A percentile compares a stretch with the other conserved stretches of the same genome.
phyloP scores from a whole-genome alignment of 2,888 invertebrate genomes.

The Drosophila peninsularis region DNA sequence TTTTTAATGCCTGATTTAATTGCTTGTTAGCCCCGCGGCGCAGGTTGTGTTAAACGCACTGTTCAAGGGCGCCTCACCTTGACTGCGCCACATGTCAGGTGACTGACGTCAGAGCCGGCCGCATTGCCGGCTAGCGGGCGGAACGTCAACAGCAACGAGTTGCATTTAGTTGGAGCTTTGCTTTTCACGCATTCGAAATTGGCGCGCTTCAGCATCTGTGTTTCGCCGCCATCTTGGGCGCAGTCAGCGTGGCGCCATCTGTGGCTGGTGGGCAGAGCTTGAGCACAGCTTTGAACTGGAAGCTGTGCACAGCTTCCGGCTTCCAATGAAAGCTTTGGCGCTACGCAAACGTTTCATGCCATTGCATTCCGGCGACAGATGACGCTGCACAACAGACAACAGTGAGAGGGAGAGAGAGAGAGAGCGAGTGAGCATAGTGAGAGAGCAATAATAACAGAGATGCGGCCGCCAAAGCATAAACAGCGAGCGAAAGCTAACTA shows the following conservation, averaged over 20 bases:
- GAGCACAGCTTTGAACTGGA: conserved; percentile 48
- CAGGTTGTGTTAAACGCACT: no score
- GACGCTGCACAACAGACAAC: conserved; percentile 3
- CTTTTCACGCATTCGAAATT: conserved; percentile 2
- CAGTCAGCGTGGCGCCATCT: conserved; percentile 42
- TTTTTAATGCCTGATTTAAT: neutral
- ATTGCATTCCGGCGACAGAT: conserved; percentile 32
- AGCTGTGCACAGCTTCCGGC: conserved; percentile 67
- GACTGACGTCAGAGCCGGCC: conserved; percentile 23
- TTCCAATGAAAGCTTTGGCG: conserved; percentile 48
- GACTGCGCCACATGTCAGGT: conserved; percentile 7
- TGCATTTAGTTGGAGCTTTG: conserved; percentile 20
- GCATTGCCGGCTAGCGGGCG: conserved; percentile 12
- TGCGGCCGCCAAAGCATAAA: conserved; percentile 5
- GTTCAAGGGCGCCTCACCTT: conserved; percentile 18
- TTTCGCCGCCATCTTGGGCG: conserved; percentile 29
- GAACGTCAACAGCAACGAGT: conserved; percentile 5
- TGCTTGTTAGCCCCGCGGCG: neutral
- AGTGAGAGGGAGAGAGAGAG: neutral
- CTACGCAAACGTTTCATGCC: conserved; percentile 24
- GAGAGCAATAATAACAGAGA: conserved; percentile 43
- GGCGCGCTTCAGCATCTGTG: conserved; percentile 31
- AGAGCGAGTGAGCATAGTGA: neutral
- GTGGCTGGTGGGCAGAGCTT: conserved; percentile 5
- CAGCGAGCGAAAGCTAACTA: conserved; percentile 13